These are phyloP conservation scores for Tryphoninae sp. DNA, from an alignment of 2,888 invertebrate genomes.

Conservation along the genomic window DNA sequence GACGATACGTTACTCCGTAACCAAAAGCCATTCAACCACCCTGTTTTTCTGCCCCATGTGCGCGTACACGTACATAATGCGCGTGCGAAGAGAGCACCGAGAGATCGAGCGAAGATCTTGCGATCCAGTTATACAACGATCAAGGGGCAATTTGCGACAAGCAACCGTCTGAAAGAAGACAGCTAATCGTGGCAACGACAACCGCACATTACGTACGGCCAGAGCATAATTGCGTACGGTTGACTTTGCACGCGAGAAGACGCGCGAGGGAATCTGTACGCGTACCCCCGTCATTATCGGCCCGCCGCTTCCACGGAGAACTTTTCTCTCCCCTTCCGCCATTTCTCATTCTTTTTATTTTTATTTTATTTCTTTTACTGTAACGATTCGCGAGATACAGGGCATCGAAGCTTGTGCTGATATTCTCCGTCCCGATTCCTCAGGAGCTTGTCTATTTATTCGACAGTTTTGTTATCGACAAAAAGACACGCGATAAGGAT, in stretches of 20 bases:
- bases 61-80: neutral
- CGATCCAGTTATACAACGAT: constrained; percentile 65
- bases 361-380: constrained; percentile 41
- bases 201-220: constrained; percentile 69
- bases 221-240: constrained; percentile 70
- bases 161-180: constrained; percentile 63
- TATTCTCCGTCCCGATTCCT: constrained; percentile 27
- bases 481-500: constrained; percentile 66
- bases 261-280: constrained; percentile 36
- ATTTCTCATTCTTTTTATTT: neutral
- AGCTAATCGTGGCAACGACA: constrained; percentile 70
- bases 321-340: constrained; percentile 48
- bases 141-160: constrained; percentile 64
- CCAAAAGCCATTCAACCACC: constrained; percentile 7
- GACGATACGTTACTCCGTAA: neutral
- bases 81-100: neutral
- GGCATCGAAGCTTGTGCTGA: constrained; percentile 41
- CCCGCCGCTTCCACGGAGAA: constrained; percentile 57
- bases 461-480: constrained; percentile 35
- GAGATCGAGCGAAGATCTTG: constrained; percentile 23
- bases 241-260: constrained; percentile 67
- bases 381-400: constrained; percentile 44
- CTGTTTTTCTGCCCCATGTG: neutral
- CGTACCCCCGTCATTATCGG: constrained; percentile 68
- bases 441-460: constrained; percentile 24